Base-by-base conservation (phyloP, 1,140 invertebrate genomes). In the Subanguina moxae region DNA sequence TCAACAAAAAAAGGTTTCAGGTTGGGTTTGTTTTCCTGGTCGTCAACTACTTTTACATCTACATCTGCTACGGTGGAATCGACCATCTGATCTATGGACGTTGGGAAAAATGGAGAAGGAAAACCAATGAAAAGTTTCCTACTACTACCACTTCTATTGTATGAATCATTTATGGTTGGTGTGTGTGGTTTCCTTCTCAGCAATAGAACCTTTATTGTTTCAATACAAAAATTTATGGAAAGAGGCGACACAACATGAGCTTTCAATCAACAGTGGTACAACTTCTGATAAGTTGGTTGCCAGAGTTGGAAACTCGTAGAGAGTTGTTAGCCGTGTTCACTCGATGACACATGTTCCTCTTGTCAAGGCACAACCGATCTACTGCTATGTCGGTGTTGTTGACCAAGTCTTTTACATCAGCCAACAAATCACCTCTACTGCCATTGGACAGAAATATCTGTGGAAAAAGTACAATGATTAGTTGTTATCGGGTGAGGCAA, bases 41-140 rank as follows among this genome's bases (percentile, higher is more conserved):
- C 0, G 21, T 76, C 17, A 76, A 76, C 67, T 76, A 76, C 42
- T 11, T 68, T 28, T 73, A 77, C 61, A 76, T 76, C 45, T 76
- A 75, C 45, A 48, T 45, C 38, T 43, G 77, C 32, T 73, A 76
- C 27, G 74, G 74, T 48, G 71, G 76, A 9, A 62, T 76, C 23
- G 74, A 76, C 32, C 17, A 68, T 19, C 30, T 76, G 17, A 68
- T 76, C 13, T 32, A 65, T 19, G 32, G 9, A n/a, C 28, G 52
- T 28, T 76, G 68, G 71, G 74, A 77, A 45, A 1, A 15, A 5
- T 42, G 38, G 38, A 3, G 15, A 5, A 52, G 15, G 1, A 15
- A 52, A 52, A 52, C 3, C 3, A 5, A 3, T 25, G 8, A 52
- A 52, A 3, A 21, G n/a, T 52, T 52, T 52, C 3, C n/a, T 38